phyloP scores from a whole-genome alignment of 2,113 vertebrate genomes.

The Crypturellus undulatus region DNA sequence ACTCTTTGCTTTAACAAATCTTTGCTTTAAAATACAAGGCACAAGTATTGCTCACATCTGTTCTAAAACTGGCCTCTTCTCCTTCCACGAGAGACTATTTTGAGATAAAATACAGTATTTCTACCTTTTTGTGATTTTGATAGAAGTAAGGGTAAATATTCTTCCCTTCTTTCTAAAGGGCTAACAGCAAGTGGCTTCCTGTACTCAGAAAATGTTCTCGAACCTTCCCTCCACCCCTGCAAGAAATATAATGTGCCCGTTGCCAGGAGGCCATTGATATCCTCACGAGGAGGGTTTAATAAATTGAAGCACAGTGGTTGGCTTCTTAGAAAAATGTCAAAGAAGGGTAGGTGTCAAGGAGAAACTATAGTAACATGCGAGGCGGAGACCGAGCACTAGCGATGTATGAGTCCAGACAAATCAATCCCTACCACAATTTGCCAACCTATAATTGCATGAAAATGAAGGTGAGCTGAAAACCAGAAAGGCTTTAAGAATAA shows the following conservation, averaged over 20 bases:
- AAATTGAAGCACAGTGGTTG: conserved; percentile 45
- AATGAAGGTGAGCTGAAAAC: conserved; percentile 14
- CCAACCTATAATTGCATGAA: not conserved
- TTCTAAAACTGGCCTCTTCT: not conserved
- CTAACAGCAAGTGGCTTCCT: not conserved
- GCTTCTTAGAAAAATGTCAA: conserved; percentile 44
- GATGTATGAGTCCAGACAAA: not conserved
- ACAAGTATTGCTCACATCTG: not conserved
- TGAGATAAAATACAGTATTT: not conserved
- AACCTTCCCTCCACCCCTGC: not conserved
- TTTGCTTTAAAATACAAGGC: not conserved
- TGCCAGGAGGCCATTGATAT: conserved; percentile 54
- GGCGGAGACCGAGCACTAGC: not conserved
- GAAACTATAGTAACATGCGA: conserved; percentile 33
- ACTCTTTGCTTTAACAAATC: not conserved
- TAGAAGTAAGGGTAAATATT: not conserved
- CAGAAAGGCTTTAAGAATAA: conserved; percentile 8
- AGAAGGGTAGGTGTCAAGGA: conserved; percentile 5
- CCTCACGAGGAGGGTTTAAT: conserved; percentile 30
- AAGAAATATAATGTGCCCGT: conserved; percentile 7
- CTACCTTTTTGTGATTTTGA: not conserved
- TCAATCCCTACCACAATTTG: conserved; percentile 26
- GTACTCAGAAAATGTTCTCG: not conserved
- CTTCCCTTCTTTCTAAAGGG: not conserved
- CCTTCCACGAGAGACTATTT: not conserved